These are phyloP conservation scores for Metopia argyrocephala DNA, from an alignment of 2,888 invertebrate species.

Conservation along the genomic window DNA sequence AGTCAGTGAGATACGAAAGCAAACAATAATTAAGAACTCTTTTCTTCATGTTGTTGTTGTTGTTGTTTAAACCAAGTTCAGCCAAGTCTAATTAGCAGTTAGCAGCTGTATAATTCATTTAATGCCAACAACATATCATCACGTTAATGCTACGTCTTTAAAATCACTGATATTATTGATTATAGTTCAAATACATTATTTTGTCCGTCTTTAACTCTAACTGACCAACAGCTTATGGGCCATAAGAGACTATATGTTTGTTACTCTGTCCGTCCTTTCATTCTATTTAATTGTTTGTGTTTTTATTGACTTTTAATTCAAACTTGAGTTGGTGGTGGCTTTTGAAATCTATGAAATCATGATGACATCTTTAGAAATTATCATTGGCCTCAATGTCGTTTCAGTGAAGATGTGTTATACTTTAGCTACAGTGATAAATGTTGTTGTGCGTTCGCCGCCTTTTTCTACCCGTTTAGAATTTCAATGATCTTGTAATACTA, in stretches of 20 bases:
- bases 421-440: background rate
- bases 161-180: slow-evolving; percentile 66
- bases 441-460: slow-evolving; percentile 36
- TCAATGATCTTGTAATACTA: slow-evolving; percentile 28
- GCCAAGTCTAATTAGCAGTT: background rate
- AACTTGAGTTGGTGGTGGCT: background rate
- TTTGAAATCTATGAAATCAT: slow-evolving; percentile 45
- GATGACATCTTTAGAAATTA: slow-evolving; percentile 36
- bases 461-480: slow-evolving; percentile 38
- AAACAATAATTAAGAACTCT: background rate
- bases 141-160: slow-evolving; percentile 67
- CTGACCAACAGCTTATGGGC: background rate
- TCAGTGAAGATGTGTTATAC: background rate
- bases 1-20: background rate
- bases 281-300: background rate
- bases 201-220: background rate
- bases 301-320: slow-evolving; percentile 4
- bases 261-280: background rate
- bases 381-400: too few relatives aligned
- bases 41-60: background rate
- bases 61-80: background rate
- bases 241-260: background rate
- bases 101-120: background rate
- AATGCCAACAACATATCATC: slow-evolving; percentile 69
- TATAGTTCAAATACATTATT: slow-evolving; percentile 50